A percentile compares a stretch with the other conserved stretches of the same genome.
These are phyloP conservation scores for Hucho hucho DNA, from an alignment of 2,113 vertebrate species.

Conservation along the genomic window DNA sequence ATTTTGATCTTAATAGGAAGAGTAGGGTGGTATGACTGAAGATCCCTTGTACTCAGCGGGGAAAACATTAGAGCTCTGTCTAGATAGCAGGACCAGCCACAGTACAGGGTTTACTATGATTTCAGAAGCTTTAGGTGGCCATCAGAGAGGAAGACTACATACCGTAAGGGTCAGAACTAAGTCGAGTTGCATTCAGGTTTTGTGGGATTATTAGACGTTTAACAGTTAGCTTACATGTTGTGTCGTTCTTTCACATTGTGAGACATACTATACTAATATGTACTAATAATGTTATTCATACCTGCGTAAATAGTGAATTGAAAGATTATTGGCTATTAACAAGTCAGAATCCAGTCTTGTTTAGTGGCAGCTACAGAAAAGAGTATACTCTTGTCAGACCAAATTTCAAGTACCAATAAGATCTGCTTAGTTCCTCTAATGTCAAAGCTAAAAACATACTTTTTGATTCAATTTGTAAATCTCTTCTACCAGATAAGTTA, in stretches of 20 bases:
- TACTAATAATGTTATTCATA: not conserved
- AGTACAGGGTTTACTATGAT: constrained; percentile 47
- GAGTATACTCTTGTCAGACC: too few relatives aligned
- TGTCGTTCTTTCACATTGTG: not conserved
- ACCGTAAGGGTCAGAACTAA: constrained; percentile 32
- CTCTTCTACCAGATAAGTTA: too few relatives aligned
- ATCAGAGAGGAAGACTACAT: constrained; percentile 19
- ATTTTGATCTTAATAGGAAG: constrained; percentile 79
- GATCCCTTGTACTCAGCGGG: constrained; percentile 67
- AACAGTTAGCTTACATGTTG: not conserved
- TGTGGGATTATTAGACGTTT: constrained; percentile 7
- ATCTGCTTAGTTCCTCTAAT: not conserved
- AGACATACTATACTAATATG: not conserved
- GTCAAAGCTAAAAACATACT: not conserved
- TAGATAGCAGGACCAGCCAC: constrained; percentile 57
- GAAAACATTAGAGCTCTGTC: constrained; percentile 68
- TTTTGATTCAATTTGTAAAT: too few relatives aligned
- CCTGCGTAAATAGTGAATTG: not conserved
- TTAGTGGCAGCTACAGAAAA: not conserved
- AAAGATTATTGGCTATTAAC: not conserved
- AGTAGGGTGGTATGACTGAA: constrained; percentile 73
- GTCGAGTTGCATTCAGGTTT: not conserved
- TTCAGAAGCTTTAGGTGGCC: constrained; percentile 41
- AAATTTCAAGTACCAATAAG: not conserved
- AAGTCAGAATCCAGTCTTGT: not conserved